phyloP scores from a whole-genome alignment of 2,888 invertebrate species.

The Lucinisca nassula region DNA sequence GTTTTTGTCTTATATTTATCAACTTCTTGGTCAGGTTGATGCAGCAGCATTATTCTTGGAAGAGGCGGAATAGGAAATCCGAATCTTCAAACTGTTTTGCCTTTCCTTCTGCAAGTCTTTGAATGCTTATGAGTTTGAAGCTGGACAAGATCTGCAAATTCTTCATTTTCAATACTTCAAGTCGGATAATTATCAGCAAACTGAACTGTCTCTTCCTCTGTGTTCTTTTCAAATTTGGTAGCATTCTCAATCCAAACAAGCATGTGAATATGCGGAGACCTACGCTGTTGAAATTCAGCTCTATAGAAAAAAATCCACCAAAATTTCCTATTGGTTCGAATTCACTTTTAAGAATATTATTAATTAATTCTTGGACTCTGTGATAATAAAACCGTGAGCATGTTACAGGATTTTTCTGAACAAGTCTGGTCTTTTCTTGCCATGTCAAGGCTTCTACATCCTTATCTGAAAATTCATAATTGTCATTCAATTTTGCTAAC shows the following conservation, averaged over 20 bases:
- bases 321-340: slow-evolving; percentile 54
- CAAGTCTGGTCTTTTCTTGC: slow-evolving; percentile 53
- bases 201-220: slow-evolving; percentile 29
- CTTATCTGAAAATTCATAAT: slow-evolving; percentile 27
- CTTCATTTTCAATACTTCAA: slow-evolving; percentile 30
- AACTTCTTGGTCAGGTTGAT: not conserved
- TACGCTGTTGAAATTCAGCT: slow-evolving; percentile 64
- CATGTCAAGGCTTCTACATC: slow-evolving; percentile 35
- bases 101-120: slow-evolving; percentile 27
- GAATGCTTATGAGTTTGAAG: slow-evolving; percentile 33
- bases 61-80: no score
- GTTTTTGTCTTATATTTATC: slow-evolving; percentile 10
- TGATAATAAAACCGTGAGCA: slow-evolving; percentile 62
- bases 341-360: slow-evolving; percentile 51
- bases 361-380: slow-evolving; percentile 60
- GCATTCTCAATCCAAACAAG: no score
- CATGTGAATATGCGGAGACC: slow-evolving; percentile 69
- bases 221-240: slow-evolving; percentile 43
- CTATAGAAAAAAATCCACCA: slow-evolving; percentile 49
- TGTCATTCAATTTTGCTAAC: slow-evolving; percentile 46
- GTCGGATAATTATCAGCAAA: slow-evolving; percentile 57
- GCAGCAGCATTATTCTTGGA: not conserved
- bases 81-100: slow-evolving; percentile 6
- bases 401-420: slow-evolving; percentile 66
- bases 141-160: not conserved